Conservation (phyloP, 2,888 invertebrate species). For the Sisyra terminalis region DNA sequence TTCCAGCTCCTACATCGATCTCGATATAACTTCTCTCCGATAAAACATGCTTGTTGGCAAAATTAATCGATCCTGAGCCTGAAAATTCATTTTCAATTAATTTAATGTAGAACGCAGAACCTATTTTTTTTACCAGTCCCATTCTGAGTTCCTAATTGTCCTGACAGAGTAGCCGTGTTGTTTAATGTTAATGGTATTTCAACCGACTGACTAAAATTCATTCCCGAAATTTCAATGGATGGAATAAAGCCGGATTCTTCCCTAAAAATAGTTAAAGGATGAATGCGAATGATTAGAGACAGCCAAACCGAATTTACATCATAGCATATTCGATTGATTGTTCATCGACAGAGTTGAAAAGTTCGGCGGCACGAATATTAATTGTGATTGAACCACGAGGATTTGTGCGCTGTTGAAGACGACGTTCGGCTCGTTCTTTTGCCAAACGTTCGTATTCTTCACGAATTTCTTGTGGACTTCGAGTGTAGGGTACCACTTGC, state of each 20-base stretch:
- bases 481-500: slow-evolving; percentile 83
- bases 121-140: slow-evolving; percentile 51
- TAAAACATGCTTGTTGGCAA: slow-evolving; percentile 59
- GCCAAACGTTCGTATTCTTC: slow-evolving; percentile 89
- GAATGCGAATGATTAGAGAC: slow-evolving; percentile 9
- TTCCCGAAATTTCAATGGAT: slow-evolving; percentile 76
- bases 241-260: slow-evolving; percentile 43
- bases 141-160: slow-evolving; percentile 71
- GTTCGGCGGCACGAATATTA: slow-evolving; percentile 81
- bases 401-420: slow-evolving; percentile 79
- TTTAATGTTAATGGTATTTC: slow-evolving; percentile 79
- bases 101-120: too few relatives aligned
- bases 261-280: slow-evolving; percentile 17
- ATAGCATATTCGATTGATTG: slow-evolving; percentile 41
- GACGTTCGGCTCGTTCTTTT: slow-evolving; percentile 70
- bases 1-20: slow-evolving; percentile 69
- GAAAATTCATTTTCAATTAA: slow-evolving; percentile 15
- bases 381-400: slow-evolving; percentile 78
- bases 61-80: slow-evolving; percentile 60
- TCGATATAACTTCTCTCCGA: slow-evolving; percentile 81
- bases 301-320: background rate
- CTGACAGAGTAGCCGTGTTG: slow-evolving; percentile 72
- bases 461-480: slow-evolving; percentile 88
- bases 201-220: slow-evolving; percentile 84
- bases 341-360: slow-evolving; percentile 69